Evolutionary conservation across 1,140 invertebrate species (phyloP), one percentile per base, ranked within the genome.

Genomic region (Augochlora pura): DNA sequence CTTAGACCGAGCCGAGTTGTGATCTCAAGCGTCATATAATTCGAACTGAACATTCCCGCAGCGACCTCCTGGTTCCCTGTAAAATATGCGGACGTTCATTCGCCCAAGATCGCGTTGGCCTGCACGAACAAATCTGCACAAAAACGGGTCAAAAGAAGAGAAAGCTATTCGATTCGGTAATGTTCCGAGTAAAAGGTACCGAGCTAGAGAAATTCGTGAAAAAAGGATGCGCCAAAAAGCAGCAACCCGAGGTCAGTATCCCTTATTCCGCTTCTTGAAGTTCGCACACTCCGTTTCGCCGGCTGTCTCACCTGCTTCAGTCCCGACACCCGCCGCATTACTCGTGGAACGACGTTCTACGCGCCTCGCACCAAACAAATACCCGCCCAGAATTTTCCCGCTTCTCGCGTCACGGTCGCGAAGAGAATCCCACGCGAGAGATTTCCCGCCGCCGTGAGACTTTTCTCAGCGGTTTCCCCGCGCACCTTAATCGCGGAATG

Each of bases 91-190:
- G 94, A 1, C 94, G 97, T 2, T 94, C 94, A 87, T 99, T 99
- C 92, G 95, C 95, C 9, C 89, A 94, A 8, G 98, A 99, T 88
- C 94, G 98, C 2, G 91, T 99, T 14, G 91, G 91, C 49, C 96
- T 96, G 83, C 98, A 99, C 89, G 94, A 97, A 91, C 92, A 95
- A n/a, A 97, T 98, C 81, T 98, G 98, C 90, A 88, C 93, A 46
- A 97, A 97, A 87, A 95, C 96, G 9, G 92, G 94, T 9, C 94
- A 94, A 27, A 97, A 97, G 88, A 97, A 97, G 86, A 94, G 98
- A 77, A 98, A 98, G 93, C 94, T 95, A 12, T 98, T 98, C 90
- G 98, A 99, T 92, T 95, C 96, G 16, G 94, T 96, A 7, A 97
- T 97, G 90, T 97, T 97, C 89, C 94, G 98, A 62, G 94, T 97